phyloP scores from a whole-genome alignment of 2,797 vertebrate genomes.

The Astyanax mexicanus region DNA sequence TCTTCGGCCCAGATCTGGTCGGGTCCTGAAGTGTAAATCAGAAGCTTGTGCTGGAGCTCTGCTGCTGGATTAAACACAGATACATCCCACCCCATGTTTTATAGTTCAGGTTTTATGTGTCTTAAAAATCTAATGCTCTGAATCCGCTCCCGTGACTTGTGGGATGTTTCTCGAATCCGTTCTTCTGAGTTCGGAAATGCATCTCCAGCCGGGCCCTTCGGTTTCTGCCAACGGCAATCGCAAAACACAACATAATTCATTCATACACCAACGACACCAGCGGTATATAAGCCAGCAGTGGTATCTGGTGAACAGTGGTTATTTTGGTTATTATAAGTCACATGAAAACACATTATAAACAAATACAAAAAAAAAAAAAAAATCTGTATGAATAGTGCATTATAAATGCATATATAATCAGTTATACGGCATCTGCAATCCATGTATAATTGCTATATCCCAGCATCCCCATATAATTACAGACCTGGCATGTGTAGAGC shows the following conservation, averaged over 20 bases:
- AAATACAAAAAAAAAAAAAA: background rate
- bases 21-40: slow-evolving; percentile 19
- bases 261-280: background rate
- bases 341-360: background rate
- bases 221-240: background rate
- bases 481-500: no score
- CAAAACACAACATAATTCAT: background rate
- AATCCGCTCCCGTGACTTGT: slow-evolving; percentile 8
- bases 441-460: no score
- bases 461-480: no score
- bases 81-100: slow-evolving; percentile 22
- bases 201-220: background rate
- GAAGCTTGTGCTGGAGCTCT: background rate
- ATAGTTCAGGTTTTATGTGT: slow-evolving; percentile 23
- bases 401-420: background rate
- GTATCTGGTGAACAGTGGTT: no score
- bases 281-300: background rate
- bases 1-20: slow-evolving; percentile 18
- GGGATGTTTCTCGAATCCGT: background rate
- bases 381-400: no score
- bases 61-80: slow-evolving; percentile 3
- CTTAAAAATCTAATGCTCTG: slow-evolving; percentile 12
- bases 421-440: no score
- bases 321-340: no score
- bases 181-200: slow-evolving; percentile 1